Evolutionary conservation across 2,113 vertebrate genomes (phyloP).

Genomic region (Dromaius novaehollandiae): DNA sequence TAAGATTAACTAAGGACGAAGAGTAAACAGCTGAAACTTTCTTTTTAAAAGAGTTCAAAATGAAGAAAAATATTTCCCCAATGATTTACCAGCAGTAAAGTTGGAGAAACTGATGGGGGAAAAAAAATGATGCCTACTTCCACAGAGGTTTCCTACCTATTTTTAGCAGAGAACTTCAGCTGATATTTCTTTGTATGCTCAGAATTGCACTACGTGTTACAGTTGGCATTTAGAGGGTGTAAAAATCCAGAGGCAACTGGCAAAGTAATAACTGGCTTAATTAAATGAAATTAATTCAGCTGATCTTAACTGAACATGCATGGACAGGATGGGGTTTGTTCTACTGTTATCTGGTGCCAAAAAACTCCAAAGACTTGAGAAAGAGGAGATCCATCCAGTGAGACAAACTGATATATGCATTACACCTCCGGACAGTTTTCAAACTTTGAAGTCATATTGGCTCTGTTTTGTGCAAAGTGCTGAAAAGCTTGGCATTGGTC

Average conservation of each 20-base stretch:
- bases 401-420: constrained; percentile 3
- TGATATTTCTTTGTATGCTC: background rate
- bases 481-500: background rate
- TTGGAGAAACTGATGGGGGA: background rate
- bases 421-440: background rate
- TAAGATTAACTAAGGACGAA: background rate
- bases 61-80: constrained; percentile 11
- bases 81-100: background rate
- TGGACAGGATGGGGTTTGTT: background rate
- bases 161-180: background rate
- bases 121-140: background rate
- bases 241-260: background rate
- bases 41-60: constrained; percentile 19
- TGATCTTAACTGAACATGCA: background rate
- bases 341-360: background rate
- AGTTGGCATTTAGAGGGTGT: background rate
- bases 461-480: background rate
- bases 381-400: background rate
- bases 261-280: constrained; percentile 4
- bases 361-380: background rate
- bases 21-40: background rate
- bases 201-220: background rate
- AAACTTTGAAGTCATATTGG: constrained; percentile 7
- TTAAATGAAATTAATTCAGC: constrained; percentile 35
- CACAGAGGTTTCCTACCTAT: background rate